Percentiles rank a stretch among this genome's conserved stretches.
phyloP scores from a whole-genome alignment of 1,140 invertebrate species.

The Mya arenaria region DNA sequence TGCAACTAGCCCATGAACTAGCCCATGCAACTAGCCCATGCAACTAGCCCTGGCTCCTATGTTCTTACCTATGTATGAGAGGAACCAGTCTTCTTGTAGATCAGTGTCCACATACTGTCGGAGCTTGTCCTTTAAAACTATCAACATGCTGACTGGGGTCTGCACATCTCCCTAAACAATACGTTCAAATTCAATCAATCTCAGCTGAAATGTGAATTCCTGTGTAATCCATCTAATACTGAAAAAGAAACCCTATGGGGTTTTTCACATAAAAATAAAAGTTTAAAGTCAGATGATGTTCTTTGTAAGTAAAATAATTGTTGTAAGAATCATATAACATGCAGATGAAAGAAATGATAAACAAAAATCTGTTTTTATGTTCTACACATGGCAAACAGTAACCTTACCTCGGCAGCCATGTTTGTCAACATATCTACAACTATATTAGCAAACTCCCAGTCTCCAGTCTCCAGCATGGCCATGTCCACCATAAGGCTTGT shows the following conservation, averaged over 20 bases:
- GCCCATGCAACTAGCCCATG: background rate
- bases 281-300: too few relatives aligned
- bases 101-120: conserved; percentile 86
- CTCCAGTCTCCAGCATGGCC: conserved; percentile 78
- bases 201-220: background rate
- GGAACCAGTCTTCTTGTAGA: conserved; percentile 93
- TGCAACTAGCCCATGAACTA: background rate
- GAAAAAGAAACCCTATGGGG: too few relatives aligned
- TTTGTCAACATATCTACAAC: conserved; percentile 88
- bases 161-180: conserved; percentile 90
- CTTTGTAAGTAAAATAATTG: too few relatives aligned
- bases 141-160: conserved; percentile 90
- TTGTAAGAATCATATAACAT: too few relatives aligned
- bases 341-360: too few relatives aligned
- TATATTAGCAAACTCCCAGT: conserved; percentile 87
- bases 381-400: too few relatives aligned
- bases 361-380: too few relatives aligned
- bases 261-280: too few relatives aligned
- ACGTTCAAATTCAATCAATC: background rate
- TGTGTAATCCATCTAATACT: background rate
- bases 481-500: conserved; percentile 1
- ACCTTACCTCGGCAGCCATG: conserved; percentile 86
- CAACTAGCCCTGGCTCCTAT: too few relatives aligned
- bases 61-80: conserved; percentile 89
- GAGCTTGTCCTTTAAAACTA: conserved; percentile 90